Base-by-base conservation (phyloP, 1,140 invertebrate genomes). In the Rhagoletis pomonella region DNA sequence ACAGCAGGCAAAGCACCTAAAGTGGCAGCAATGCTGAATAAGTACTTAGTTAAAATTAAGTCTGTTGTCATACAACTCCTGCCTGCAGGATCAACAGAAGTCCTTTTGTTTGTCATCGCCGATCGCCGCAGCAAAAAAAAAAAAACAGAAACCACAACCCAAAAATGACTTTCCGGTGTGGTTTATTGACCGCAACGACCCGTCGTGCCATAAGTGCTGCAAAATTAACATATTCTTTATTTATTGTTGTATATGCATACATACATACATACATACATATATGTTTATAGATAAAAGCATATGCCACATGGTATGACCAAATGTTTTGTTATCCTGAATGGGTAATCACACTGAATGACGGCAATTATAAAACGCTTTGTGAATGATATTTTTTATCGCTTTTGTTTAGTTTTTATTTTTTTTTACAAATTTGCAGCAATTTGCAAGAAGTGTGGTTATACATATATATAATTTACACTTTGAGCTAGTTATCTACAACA, bases 31-130 rank as follows among this genome's bases (percentile, higher is more conserved):
- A 10, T 81, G 3, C 2, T 62, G 60, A 5, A 14, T 62, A 55
- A 7, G 50, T 62, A n/a, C 60, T 14, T 17, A 29, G 29, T 29
- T 29, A 29, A 29, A 29, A 29, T 29, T 29, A 29, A 29, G 17
- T 17, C 17, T 17, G 17, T 12, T 64, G 62, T 29, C 29, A 5
- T 47, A 47, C 6, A n/a, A 0, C 44, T 55, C 73, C 73, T 81
- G 47, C 17, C 7, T 1, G 47, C 73, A 29, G 50, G 14, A 58
- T 55, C 73, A 81, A 55, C 29, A 55, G 55, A 29, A 19, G 73
- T 81, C 73, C 73, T 81, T 81, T 81, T 81, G 73, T 55, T 50
- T 81, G 73, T 81, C 73, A 81, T 81, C 73, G 73, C 73, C 29
- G 29, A 29, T 29, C 29, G 29, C 29, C 44, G n/a, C 42, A 42